phyloP scores from a whole-genome alignment of 1,140 invertebrate species.

The Drosophila bocki region DNA sequence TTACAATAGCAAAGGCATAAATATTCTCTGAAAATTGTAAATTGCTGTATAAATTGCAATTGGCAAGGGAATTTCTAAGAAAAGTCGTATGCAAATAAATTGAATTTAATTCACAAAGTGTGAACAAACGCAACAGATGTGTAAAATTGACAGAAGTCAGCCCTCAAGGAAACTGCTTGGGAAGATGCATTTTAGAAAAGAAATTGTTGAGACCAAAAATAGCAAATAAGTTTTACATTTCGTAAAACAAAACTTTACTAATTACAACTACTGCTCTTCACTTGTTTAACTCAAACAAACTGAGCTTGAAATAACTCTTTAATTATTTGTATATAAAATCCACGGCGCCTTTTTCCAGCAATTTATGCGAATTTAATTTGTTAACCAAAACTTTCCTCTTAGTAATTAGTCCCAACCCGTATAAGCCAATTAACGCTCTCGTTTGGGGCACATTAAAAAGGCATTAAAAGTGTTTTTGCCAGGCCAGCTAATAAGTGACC shows the following conservation, averaged over 20 bases:
- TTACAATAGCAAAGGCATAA: not conserved
- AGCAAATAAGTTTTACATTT: not conserved
- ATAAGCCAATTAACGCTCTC: slow-evolving; percentile 12
- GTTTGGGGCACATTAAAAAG: slow-evolving; percentile 25
- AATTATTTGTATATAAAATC: not conserved
- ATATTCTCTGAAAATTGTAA: not conserved
- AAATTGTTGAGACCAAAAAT: not conserved
- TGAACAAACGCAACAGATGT: slow-evolving; percentile 10
- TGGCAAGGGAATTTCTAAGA: not conserved
- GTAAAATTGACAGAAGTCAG: slow-evolving; percentile 8
- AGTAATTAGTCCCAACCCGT: slow-evolving; percentile 5
- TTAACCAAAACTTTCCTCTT: not conserved
- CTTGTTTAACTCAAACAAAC: not conserved
- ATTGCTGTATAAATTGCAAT: slow-evolving; percentile 4
- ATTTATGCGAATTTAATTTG: not conserved
- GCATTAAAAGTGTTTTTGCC: slow-evolving; percentile 16
- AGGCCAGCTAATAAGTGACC: not conserved
- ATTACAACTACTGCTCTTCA: not conserved
- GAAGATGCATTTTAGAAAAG: not conserved
- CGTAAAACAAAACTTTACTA: not conserved
- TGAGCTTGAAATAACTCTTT: not conserved
- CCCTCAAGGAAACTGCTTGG: not conserved
- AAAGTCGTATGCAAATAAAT: slow-evolving; percentile 22
- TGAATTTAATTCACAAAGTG: slow-evolving; percentile 10
- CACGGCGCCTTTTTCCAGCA: not conserved